Evolutionary conservation across 2,888 invertebrate genomes (phyloP).

Genomic region (Watsonalla binaria): DNA sequence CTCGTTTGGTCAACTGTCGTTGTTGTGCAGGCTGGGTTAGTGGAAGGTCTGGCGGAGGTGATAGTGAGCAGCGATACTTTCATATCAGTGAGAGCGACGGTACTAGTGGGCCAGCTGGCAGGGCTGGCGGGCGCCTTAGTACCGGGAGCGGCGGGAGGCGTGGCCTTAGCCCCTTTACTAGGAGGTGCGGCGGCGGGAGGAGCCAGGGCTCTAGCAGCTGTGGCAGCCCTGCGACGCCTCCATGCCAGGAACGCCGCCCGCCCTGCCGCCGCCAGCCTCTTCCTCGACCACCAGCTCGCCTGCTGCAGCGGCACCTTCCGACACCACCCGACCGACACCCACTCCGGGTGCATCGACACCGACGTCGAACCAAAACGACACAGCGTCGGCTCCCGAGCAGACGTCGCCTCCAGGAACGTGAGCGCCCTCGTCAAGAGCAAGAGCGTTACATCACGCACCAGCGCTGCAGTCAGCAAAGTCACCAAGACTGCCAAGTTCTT

Average conservation of each 20-base stretch:
- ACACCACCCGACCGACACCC: constrained; percentile 45
- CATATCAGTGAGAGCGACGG: constrained; percentile 94
- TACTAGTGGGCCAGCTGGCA: constrained; percentile 92
- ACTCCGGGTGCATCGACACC: constrained; percentile 55
- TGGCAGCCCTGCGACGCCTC: constrained; percentile 87
- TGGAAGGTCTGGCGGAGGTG: constrained; percentile 94
- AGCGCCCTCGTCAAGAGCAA: constrained; percentile 69
- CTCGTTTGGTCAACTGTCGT: too few relatives aligned
- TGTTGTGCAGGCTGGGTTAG: constrained; percentile 81
- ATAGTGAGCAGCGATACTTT: constrained; percentile 93
- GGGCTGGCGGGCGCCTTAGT: constrained; percentile 91
- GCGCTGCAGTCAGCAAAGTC: constrained; percentile 62
- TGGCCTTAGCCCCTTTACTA: constrained; percentile 85
- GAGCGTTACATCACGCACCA: constrained; percentile 67
- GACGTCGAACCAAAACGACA: constrained; percentile 63
- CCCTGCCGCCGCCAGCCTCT: constrained; percentile 89
- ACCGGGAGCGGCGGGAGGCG: constrained; percentile 62
- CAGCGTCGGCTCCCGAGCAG: constrained; percentile 65
- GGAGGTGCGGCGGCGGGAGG: constrained; percentile 88
- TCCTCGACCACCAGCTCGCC: constrained; percentile 88
- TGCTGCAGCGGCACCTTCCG: constrained; percentile 61
- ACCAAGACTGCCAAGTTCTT: constrained; percentile 68
- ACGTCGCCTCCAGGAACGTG: constrained; percentile 66
- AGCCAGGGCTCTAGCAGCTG: constrained; percentile 89
- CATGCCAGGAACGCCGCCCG: constrained; percentile 89